These are phyloP conservation scores for Charina bottae DNA, from an alignment of 2,113 vertebrate species.

Conservation along the genomic window DNA sequence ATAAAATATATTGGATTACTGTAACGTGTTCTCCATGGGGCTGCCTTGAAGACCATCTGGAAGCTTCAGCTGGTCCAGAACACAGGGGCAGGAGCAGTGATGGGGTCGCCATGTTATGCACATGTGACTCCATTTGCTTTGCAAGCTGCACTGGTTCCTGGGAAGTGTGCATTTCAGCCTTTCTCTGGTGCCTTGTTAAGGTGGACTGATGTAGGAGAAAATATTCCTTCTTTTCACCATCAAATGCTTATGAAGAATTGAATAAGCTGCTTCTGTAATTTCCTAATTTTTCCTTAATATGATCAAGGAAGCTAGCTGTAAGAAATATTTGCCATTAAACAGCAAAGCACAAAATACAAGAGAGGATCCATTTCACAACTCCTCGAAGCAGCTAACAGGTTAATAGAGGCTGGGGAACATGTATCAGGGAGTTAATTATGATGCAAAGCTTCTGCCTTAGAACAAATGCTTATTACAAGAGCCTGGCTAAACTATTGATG, in stretches of 20 bases:
- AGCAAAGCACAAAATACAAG: background rate
- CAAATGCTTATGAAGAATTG: background rate
- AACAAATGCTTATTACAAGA: constrained; percentile 7
- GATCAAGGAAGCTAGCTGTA: constrained; percentile 5
- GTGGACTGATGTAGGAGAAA: background rate
- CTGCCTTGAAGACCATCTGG: too few species aligned
- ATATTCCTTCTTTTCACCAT: background rate
- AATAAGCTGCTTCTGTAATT: background rate
- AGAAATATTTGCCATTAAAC: background rate
- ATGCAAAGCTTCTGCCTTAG: background rate
- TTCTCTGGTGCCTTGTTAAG: background rate
- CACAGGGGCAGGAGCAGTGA: too few species aligned
- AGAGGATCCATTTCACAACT: constrained; percentile 3
- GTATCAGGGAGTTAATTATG: background rate
- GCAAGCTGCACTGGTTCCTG: too few species aligned
- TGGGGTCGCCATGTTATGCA: too few species aligned
- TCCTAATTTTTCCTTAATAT: constrained; percentile 16
- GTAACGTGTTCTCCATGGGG: background rate
- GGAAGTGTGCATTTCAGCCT: too few species aligned
- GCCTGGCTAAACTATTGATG: background rate
- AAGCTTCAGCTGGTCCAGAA: too few species aligned
- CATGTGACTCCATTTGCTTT: too few species aligned
- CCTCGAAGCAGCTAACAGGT: background rate
- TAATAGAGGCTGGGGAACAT: background rate
- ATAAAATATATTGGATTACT: background rate